Evolutionary conservation across 2,888 invertebrate species (phyloP).

Genomic region (Ophion costatus): DNA sequence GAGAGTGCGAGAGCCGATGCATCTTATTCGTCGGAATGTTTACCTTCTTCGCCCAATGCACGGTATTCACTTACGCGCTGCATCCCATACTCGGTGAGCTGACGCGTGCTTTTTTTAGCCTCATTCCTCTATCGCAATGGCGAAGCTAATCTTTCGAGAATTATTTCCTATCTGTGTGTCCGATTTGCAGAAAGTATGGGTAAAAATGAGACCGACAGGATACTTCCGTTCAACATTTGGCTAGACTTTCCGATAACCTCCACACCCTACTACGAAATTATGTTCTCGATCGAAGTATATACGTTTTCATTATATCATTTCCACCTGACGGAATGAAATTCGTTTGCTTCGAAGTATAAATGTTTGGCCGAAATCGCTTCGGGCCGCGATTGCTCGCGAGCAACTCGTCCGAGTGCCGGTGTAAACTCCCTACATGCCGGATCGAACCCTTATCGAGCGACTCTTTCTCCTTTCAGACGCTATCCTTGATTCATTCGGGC

Average conservation of each 20-base stretch:
- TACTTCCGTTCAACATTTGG: conserved; percentile 67
- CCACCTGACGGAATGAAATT: background rate
- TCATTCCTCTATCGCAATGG: background rate
- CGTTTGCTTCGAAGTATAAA: background rate
- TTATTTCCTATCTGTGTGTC: background rate
- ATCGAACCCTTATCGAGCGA: background rate
- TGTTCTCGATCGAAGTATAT: conserved; percentile 68
- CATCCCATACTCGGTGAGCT: conserved; percentile 62
- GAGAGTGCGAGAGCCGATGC: conserved; percentile 54
- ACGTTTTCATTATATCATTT: background rate
- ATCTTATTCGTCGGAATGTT: conserved; percentile 59
- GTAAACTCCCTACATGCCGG: no score
- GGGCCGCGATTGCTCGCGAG: background rate
- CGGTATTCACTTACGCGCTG: conserved; percentile 58
- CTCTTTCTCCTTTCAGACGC: conserved; percentile 48
- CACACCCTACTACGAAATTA: conserved; percentile 71
- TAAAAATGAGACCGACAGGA: conserved; percentile 64
- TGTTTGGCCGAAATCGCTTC: background rate
- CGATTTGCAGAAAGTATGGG: conserved; percentile 63
- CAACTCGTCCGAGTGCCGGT: background rate
- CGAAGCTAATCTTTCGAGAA: background rate
- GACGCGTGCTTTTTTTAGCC: background rate
- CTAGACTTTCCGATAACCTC: conserved; percentile 63
- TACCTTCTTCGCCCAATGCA: conserved; percentile 62
- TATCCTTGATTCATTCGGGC: conserved; percentile 60